phyloP scores from a whole-genome alignment of 2,797 vertebrate species.

The Macropus fuliginosus region DNA sequence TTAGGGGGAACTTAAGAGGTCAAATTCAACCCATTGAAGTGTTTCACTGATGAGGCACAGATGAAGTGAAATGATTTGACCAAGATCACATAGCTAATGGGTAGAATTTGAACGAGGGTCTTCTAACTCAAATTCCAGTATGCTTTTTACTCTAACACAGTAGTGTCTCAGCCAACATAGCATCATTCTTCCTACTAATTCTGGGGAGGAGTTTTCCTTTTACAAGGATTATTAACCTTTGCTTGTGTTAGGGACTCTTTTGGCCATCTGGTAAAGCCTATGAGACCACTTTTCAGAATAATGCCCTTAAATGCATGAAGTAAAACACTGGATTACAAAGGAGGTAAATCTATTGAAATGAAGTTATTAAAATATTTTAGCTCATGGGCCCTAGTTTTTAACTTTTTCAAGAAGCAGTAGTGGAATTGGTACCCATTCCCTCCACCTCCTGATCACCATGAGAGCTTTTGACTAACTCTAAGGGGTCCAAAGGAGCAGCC shows the following conservation, averaged over 20 bases:
- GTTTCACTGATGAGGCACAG: not conserved
- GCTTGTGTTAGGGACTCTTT: not conserved
- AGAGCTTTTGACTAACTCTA: not conserved
- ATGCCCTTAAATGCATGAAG: not conserved
- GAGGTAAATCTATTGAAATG: not conserved
- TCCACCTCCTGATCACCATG: not conserved
- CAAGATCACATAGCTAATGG: not conserved
- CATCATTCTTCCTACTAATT: conserved; percentile 9
- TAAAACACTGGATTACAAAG: not conserved
- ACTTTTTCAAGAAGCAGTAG: not conserved
- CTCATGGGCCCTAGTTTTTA: not conserved
- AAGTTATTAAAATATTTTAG: not conserved
- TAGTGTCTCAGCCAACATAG: not conserved
- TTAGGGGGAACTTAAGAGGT: not conserved
- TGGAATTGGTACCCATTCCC: not conserved
- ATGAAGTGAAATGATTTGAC: not conserved
- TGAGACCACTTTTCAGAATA: not conserved
- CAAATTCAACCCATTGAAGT: not conserved
- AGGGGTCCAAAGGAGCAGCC: not conserved
- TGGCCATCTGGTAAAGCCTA: not conserved
- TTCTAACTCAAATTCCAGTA: not conserved
- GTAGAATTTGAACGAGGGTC: not conserved
- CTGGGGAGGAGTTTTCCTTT: conserved; percentile 8
- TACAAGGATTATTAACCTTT: not conserved
- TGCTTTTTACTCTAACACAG: not conserved